These are phyloP conservation scores for Ascidia mentula DNA, from an alignment of 23 tunicate genomes.

Conservation along the genomic window DNA sequence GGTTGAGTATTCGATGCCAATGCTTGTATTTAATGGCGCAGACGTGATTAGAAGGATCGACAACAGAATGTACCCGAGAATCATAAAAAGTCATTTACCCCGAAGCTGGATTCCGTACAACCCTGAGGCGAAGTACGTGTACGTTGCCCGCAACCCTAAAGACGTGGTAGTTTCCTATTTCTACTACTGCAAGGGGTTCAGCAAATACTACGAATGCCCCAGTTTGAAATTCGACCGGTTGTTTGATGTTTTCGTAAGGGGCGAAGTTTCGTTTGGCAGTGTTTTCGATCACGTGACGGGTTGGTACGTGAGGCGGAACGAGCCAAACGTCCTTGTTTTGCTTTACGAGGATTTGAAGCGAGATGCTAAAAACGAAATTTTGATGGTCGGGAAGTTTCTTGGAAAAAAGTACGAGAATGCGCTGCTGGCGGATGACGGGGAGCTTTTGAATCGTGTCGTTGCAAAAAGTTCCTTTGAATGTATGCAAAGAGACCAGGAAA, in stretches of 20 bases:
- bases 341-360: conserved; percentile 46
- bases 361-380: conserved; percentile 11
- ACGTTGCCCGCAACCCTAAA: conserved; percentile 45
- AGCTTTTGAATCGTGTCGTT: conserved; percentile 20
- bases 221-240: conserved; percentile 18
- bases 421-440: conserved; percentile 15
- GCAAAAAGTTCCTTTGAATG: conserved; percentile 8
- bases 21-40: conserved; percentile 56
- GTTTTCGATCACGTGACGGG: conserved; percentile 31
- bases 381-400: conserved; percentile 46
- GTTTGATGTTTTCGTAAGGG: conserved; percentile 17
- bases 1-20: conserved; percentile 28
- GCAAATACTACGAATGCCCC: background rate
- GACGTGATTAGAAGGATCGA: background rate
- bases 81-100: conserved; percentile 36
- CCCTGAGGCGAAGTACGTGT: conserved; percentile 36
- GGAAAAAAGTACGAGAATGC: conserved; percentile 32
- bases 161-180: conserved; percentile 29
- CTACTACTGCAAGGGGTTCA: conserved; percentile 30
- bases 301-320: conserved; percentile 34
- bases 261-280: conserved; percentile 18
- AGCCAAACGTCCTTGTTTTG: conserved; percentile 40
- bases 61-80: conserved; percentile 11
- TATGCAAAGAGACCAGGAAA: conserved; percentile 15
- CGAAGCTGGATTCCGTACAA: conserved; percentile 40